phyloP scores from a whole-genome alignment of 2,888 invertebrate species.

The Theretra japonica region DNA sequence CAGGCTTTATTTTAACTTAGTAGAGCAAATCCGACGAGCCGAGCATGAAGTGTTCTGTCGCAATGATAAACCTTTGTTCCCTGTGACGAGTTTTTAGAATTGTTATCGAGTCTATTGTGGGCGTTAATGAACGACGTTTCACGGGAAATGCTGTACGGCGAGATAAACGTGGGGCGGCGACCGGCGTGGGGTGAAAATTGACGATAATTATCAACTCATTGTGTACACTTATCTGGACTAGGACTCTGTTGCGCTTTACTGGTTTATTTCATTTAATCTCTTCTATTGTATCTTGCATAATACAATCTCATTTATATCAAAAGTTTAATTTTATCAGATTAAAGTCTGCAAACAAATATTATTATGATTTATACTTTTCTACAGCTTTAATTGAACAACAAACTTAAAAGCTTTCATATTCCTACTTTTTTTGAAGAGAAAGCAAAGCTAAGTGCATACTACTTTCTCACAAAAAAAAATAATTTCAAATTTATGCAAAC shows the following conservation, averaged over 20 bases:
- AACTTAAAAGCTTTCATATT: no score
- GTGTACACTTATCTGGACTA: constrained; percentile 33
- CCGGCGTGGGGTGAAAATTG: constrained; percentile 48
- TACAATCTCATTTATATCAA: constrained; percentile 16
- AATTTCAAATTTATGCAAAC: no score
- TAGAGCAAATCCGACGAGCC: constrained; percentile 41
- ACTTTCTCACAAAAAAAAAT: no score
- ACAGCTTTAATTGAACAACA: no score
- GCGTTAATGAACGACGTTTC: constrained; percentile 67
- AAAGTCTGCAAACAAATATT: not conserved
- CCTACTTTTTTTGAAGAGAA: no score
- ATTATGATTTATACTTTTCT: not conserved
- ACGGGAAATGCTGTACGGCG: constrained; percentile 58
- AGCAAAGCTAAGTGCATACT: no score
- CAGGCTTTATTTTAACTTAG: constrained; percentile 22
- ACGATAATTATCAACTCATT: constrained; percentile 36
- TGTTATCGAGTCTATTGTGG: constrained; percentile 71
- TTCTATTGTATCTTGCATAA: constrained; percentile 21
- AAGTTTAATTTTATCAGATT: not conserved
- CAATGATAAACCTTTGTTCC: constrained; percentile 60
- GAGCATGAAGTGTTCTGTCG: constrained; percentile 51
- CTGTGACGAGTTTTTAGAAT: constrained; percentile 69
- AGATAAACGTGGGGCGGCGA: constrained; percentile 56
- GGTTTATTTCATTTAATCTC: constrained; percentile 29
- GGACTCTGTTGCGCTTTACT: constrained; percentile 29